Percentiles rank a stretch among this genome's conserved stretches.
These are phyloP conservation scores for Actinemys pallida DNA, from an alignment of 2,113 vertebrate genomes.

Conservation along the genomic window DNA sequence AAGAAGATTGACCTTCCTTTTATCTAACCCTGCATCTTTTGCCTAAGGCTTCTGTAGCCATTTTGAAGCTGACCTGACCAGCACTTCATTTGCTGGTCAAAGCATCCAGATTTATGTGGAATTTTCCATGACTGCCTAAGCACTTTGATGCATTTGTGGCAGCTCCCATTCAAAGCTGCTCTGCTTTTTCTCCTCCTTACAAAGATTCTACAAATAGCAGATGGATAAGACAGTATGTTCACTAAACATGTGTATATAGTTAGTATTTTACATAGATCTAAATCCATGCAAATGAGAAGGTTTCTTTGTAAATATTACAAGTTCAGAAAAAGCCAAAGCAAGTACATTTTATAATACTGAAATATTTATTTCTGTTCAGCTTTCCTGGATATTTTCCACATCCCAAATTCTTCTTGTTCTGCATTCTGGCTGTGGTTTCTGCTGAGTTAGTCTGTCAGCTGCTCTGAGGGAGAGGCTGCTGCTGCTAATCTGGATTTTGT, in stretches of 20 bases:
- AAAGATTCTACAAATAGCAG: slow-evolving; percentile 79
- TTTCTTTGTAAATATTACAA: slow-evolving; percentile 39
- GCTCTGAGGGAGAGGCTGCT: background rate
- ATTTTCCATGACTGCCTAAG: slow-evolving; percentile 83
- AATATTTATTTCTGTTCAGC: slow-evolving; percentile 66
- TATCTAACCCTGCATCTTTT: slow-evolving; percentile 18
- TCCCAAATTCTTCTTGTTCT: slow-evolving; percentile 57
- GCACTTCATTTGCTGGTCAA: slow-evolving; percentile 56
- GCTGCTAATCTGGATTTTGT: background rate
- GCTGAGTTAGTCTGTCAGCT: slow-evolving; percentile 13
- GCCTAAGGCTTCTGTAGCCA: background rate
- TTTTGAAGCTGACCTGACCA: slow-evolving; percentile 53
- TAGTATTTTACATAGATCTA: slow-evolving; percentile 61
- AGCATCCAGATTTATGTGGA: slow-evolving; percentile 79
- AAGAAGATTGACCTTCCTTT: slow-evolving; percentile 31
- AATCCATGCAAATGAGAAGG: slow-evolving; percentile 44
- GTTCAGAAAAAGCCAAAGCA: slow-evolving; percentile 44
- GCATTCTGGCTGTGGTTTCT: background rate
- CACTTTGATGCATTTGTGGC: slow-evolving; percentile 68
- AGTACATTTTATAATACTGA: slow-evolving; percentile 28
- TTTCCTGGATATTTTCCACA: slow-evolving; percentile 64
- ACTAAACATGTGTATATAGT: slow-evolving; percentile 65
- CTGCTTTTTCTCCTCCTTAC: slow-evolving; percentile 71
- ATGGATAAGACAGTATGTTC: slow-evolving; percentile 62
- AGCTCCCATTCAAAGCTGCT: slow-evolving; percentile 70